phyloP scores from a whole-genome alignment of 2,888 invertebrate genomes.

The Andrena haemorrhoa region DNA sequence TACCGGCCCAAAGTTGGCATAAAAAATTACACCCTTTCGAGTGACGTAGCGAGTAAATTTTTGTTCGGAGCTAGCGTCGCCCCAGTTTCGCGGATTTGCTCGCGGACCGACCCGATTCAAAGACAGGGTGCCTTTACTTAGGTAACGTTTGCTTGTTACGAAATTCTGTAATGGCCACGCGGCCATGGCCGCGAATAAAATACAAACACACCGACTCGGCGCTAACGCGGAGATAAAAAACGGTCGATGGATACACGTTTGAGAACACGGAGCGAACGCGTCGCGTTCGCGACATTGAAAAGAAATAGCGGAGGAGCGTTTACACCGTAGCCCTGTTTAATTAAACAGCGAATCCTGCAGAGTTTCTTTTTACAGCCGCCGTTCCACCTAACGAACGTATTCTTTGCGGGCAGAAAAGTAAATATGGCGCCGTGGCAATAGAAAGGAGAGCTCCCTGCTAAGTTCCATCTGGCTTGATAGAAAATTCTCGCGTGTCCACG shows the following conservation, averaged over 20 bases:
- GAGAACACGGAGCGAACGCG: constrained; percentile 1
- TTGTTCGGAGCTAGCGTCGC: constrained; percentile 15
- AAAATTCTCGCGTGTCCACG: no score
- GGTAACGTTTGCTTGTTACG: constrained; percentile 57
- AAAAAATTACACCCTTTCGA: not conserved
- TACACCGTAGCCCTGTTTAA: constrained; percentile 16
- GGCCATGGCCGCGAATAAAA: constrained; percentile 39
- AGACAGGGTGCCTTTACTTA: constrained; percentile 17
- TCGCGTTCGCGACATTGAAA: not conserved
- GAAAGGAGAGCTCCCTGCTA: not conserved
- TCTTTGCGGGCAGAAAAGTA: constrained; percentile 16
- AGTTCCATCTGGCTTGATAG: no score
- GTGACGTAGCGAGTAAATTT: constrained; percentile 38
- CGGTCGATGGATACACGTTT: constrained; percentile 1
- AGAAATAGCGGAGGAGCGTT: constrained; percentile 3
- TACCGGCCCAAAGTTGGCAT: not conserved
- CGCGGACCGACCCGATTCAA: constrained; percentile 36
- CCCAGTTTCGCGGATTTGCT: constrained; percentile 47
- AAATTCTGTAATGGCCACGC: constrained; percentile 32
- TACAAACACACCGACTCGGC: constrained; percentile 7
- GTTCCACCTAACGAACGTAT: not conserved
- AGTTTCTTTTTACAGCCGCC: constrained; percentile 12
- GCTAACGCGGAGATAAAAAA: constrained; percentile 31
- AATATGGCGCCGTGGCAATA: constrained; percentile 12
- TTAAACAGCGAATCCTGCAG: constrained; percentile 28